Base-by-base conservation (phyloP, 2,113 vertebrate genomes). In the Hymenochirus boettgeri region DNA sequence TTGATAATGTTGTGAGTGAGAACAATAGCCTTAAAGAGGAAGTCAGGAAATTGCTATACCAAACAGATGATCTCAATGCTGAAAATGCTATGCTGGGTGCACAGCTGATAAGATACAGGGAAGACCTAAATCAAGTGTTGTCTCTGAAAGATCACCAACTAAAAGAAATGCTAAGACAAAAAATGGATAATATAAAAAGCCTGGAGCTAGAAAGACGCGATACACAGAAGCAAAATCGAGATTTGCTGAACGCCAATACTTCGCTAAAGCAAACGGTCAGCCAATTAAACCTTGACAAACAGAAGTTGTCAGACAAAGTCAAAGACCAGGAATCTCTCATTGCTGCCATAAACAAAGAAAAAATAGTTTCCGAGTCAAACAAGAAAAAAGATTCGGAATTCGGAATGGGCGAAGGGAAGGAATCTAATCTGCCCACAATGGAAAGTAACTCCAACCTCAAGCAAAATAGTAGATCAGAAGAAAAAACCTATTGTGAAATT, bases 71-170 rank as follows among this genome's bases (percentile, higher is more conserved):
- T 74, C 84, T 95, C 9, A 92, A 95, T 74, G 93, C 92, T 2
- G 91, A 94, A 79, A 95, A 94, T 1, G 92, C 92, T 0, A 89
- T 93, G 92, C 84, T 93, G 17, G 85, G 80, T 76, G 92, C 92
- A 5, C 92, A 94, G 21, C 83, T 95, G 29, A 77, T 92, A 33
- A 86, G 91, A 2, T 92, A 94, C 70, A 83, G 91, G 69, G 90
- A 94, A 61, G 92, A 95, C 58, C 70, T 95, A 8, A 93, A 94
- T 48, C 88, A 92, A n/a, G 90, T 93, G 23, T 73, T 95, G 5
- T 91, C 86, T 17, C 76, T 95, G 17, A 95, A 95, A 67, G 91
- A 94, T 75, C 87, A 91, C 77, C 92, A 95, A 69, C 56, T 90
- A 62, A 93, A 92, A 72, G 86, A 86, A 54, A 75, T 93, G n/a